Percentiles rank a stretch among this genome's conserved stretches.
phyloP scores from a whole-genome alignment of 1,140 invertebrate genomes.

The Macrosteles quadrilineatus region DNA sequence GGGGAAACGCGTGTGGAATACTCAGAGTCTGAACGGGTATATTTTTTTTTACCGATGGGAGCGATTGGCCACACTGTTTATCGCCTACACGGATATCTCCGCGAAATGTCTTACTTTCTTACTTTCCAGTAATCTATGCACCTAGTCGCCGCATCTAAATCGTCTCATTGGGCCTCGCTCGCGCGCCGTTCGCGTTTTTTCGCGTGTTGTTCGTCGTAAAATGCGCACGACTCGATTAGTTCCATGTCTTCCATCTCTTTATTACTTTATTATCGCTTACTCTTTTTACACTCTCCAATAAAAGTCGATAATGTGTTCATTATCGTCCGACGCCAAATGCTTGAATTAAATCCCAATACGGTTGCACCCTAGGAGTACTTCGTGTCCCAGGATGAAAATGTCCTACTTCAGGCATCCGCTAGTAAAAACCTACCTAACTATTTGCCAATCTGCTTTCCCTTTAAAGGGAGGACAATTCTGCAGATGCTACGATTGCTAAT shows the following conservation, averaged over 20 bases:
- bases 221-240: conserved; percentile 20
- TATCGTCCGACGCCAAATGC: neutral
- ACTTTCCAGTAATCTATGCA: conserved; percentile 24
- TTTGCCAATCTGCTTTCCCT: too few species aligned
- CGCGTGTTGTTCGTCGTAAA: neutral
- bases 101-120: conserved; percentile 23
- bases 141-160: conserved; percentile 23
- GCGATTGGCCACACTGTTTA: conserved; percentile 13
- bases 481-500: too few species aligned
- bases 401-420: neutral
- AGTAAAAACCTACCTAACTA: too few species aligned
- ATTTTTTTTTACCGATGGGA: neutral
- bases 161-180: neutral
- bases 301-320: neutral
- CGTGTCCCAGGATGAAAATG: neutral
- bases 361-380: neutral
- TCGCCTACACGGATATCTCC: conserved; percentile 1
- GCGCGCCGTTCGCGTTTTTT: neutral
- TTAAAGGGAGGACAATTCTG: too few species aligned
- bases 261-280: neutral
- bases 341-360: neutral
- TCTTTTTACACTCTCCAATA: neutral
- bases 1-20: conserved; percentile 5
- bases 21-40: neutral
- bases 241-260: conserved; percentile 11